These are phyloP conservation scores for Rosalia funebris DNA, from an alignment of 2,888 invertebrate species.

Conservation along the genomic window DNA sequence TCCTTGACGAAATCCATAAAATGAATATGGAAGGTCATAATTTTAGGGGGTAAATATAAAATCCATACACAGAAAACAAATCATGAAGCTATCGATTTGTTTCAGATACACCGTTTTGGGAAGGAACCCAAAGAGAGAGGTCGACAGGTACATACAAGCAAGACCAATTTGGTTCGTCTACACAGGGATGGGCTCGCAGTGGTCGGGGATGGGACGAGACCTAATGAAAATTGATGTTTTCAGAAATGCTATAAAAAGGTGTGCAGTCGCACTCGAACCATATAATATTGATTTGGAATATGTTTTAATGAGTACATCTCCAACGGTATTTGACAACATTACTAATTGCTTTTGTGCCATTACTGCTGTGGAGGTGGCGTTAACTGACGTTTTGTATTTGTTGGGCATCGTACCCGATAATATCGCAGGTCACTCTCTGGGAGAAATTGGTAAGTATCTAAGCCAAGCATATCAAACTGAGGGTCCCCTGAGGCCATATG, in stretches of 20 bases:
- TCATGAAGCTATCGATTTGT: no score
- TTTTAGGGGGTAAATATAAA: conserved; percentile 81
- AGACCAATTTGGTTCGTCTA: conserved; percentile 73
- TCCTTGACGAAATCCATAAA: conserved; percentile 77
- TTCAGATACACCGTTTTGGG: conserved; percentile 41
- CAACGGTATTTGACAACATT: conserved; percentile 65
- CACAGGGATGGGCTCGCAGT: conserved; percentile 76
- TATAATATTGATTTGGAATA: conserved; percentile 67
- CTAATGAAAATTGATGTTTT: conserved; percentile 70
- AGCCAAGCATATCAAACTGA: no score
- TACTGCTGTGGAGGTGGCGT: conserved; percentile 74
- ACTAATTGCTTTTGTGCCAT: conserved; percentile 70
- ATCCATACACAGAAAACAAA: background rate
- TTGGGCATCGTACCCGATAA: conserved; percentile 86
- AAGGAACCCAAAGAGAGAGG: conserved; percentile 33
- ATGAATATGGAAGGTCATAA: conserved; percentile 76
- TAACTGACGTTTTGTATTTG: conserved; percentile 82
- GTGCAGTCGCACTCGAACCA: conserved; percentile 65
- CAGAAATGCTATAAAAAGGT: conserved; percentile 67
- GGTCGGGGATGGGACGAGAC: conserved; percentile 71
- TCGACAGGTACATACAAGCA: conserved; percentile 16
- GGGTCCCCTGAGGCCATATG: no score
- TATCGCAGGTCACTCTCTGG: conserved; percentile 92
- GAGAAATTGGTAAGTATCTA: conserved; percentile 76
- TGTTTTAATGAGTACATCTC: conserved; percentile 65